Evolutionary conservation across 2,113 vertebrate genomes (phyloP).

Genomic region (Sisor rabdophorus): DNA sequence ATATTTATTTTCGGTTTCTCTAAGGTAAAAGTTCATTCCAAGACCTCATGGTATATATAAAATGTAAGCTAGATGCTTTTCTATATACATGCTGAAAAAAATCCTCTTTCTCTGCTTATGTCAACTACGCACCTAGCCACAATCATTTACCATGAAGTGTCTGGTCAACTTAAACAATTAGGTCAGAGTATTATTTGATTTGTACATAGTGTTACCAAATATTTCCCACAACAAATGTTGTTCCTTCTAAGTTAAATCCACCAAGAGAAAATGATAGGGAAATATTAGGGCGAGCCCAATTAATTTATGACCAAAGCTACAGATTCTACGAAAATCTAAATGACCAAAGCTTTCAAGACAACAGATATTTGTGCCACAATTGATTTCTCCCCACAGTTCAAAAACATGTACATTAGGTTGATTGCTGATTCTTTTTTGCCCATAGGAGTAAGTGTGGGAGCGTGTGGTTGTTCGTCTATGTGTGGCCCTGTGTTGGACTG

Average conservation of each 20-base stretch:
- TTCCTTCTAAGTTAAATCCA: neutral
- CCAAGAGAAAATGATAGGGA: neutral
- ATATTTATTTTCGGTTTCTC: neutral
- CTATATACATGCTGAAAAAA: neutral
- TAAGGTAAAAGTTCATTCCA: neutral
- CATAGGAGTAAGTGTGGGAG: too few species aligned
- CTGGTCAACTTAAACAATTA: neutral
- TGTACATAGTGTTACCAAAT: neutral
- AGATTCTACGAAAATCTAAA: neutral
- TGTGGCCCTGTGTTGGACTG: too few species aligned
- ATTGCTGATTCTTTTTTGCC: too few species aligned
- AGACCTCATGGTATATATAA: neutral
- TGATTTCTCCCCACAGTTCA: too few species aligned
- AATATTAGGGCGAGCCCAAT: neutral
- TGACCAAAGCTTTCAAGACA: neutral
- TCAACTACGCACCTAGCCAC: neutral
- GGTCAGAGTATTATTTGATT: neutral
- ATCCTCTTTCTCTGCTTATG: neutral
- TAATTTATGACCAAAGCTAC: neutral
- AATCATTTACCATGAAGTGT: neutral
- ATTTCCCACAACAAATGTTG: neutral
- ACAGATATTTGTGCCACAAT: neutral
- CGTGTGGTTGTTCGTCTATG: too few species aligned
- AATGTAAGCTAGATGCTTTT: constrained; percentile 14
- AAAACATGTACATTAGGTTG: too few species aligned